Percentiles rank a stretch among this genome's conserved stretches.
These are phyloP conservation scores for Hypolimnas misippus DNA, from an alignment of 2,888 invertebrate species.

Conservation along the genomic window DNA sequence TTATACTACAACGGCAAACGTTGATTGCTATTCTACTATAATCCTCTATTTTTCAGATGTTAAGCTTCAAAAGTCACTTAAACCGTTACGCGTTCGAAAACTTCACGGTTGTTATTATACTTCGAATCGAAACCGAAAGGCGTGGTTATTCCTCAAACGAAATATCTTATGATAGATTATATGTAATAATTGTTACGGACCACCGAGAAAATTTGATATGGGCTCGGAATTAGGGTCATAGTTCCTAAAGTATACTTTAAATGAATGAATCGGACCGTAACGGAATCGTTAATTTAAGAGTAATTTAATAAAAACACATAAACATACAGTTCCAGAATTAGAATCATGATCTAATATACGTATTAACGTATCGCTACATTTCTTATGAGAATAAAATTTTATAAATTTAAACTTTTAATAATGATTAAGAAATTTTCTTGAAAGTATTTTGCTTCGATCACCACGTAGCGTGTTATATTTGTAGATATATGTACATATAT, in stretches of 20 bases:
- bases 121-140: constrained; percentile 60
- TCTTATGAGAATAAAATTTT: background rate
- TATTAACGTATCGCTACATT: background rate
- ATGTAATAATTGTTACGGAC: constrained; percentile 55
- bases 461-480: no score
- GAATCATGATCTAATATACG: background rate
- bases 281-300: constrained; percentile 11
- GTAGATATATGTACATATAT: no score
- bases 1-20: constrained; percentile 67
- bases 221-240: constrained; percentile 57
- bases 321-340: background rate
- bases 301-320: constrained; percentile 1
- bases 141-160: constrained; percentile 57
- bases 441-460: no score
- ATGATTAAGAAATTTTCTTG: no score
- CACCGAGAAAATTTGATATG: constrained; percentile 62
- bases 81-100: constrained; percentile 51
- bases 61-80: constrained; percentile 59
- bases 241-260: constrained; percentile 23
- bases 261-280: constrained; percentile 13
- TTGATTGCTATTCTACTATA: constrained; percentile 67
- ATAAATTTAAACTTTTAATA: background rate
- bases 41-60: constrained; percentile 70
- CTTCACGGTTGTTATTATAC: constrained; percentile 61
- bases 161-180: constrained; percentile 50